Conservation (phyloP, 2,113 vertebrate species). For the Urocolius indicus region DNA sequence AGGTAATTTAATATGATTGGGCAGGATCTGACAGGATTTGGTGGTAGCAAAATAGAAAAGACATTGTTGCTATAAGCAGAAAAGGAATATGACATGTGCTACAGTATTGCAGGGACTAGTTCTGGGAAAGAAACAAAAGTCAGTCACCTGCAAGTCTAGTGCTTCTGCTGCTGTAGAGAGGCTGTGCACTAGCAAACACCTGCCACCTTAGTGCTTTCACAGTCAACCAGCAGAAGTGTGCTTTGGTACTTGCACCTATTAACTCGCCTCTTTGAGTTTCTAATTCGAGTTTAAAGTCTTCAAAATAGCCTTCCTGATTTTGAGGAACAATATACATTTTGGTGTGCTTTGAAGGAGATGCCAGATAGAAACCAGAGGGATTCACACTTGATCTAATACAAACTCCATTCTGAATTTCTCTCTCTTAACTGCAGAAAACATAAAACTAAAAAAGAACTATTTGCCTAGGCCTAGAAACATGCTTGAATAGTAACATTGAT, state of each 20-base stretch:
- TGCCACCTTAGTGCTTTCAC: background rate
- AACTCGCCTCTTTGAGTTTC: background rate
- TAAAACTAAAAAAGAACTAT: constrained; percentile 51
- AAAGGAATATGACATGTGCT: background rate
- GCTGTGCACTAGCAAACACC: background rate
- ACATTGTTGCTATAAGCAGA: background rate
- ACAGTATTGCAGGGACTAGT: background rate
- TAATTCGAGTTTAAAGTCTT: background rate
- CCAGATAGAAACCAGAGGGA: constrained; percentile 13
- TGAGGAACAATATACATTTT: constrained; percentile 63
- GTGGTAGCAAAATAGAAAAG: constrained; percentile 34
- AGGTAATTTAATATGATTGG: constrained; percentile 37
- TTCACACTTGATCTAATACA: constrained; percentile 54
- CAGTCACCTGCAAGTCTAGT: background rate
- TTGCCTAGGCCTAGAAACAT: constrained; percentile 75
- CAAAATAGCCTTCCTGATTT: background rate
- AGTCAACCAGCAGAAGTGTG: constrained; percentile 13
- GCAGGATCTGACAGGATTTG: constrained; percentile 35
- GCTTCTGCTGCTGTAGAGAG: background rate
- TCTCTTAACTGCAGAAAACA: constrained; percentile 40
- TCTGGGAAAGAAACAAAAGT: background rate
- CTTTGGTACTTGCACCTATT: constrained; percentile 43
- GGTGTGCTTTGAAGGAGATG: constrained; percentile 56
- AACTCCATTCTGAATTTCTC: constrained; percentile 18
- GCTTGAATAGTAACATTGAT: constrained; percentile 64